Evolutionary conservation across 2,797 vertebrate genomes (phyloP).

Genomic region (Anguilla marmorata): DNA sequence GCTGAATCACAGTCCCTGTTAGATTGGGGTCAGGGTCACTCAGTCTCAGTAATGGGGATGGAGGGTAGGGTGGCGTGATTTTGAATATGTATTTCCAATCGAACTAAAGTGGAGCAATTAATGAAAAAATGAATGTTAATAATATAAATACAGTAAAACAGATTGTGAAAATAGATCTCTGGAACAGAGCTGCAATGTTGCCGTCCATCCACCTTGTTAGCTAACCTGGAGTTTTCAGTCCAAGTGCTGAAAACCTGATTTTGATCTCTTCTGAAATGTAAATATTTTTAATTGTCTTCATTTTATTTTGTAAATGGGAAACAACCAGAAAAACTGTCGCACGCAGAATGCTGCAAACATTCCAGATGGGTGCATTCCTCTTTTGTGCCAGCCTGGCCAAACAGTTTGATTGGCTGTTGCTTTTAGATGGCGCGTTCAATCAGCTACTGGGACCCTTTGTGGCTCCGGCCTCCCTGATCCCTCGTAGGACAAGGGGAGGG

Average conservation of each 20-base stretch:
- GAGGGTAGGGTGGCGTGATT: neutral
- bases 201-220: conserved; percentile 35
- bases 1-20: neutral
- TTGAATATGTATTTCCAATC: neutral
- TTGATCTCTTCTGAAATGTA: neutral
- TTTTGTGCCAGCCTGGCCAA: conserved; percentile 26
- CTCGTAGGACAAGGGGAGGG: conserved; percentile 35
- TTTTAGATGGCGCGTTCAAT: neutral
- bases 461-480: neutral
- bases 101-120: conserved; percentile 18
- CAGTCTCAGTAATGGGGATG: neutral
- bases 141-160: conserved; percentile 61
- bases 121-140: conserved; percentile 35
- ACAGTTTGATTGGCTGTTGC: conserved; percentile 30
- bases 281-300: neutral
- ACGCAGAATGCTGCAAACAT: conserved; percentile 19
- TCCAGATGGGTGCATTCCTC: conserved; percentile 9
- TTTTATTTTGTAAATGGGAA: conserved; percentile 18
- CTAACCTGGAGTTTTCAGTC: neutral
- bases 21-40: neutral
- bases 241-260: neutral
- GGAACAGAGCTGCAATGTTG: conserved; percentile 50
- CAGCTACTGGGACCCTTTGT: neutral
- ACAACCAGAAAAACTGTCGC: conserved; percentile 10
- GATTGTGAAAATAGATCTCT: conserved; percentile 58